Conservation (phyloP, 2,888 invertebrate species). For the Clistopyga incitator region DNA sequence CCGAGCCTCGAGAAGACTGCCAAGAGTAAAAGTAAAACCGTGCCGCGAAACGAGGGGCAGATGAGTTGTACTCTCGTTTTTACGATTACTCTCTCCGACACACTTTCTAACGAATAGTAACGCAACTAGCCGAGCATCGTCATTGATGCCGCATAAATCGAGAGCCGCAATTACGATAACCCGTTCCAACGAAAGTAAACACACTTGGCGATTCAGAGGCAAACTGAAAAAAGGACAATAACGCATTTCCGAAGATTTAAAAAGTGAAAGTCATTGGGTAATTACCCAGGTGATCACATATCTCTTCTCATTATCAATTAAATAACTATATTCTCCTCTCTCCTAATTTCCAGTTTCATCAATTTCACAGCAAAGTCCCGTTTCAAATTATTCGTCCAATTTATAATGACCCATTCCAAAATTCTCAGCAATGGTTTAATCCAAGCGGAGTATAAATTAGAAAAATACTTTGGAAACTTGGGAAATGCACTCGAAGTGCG, state of each 20-base stretch:
- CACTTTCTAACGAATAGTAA: conserved; percentile 40
- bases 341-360: neutral
- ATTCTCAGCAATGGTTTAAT: too few species aligned
- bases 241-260: neutral
- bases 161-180: conserved; percentile 33
- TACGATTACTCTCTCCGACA: conserved; percentile 37
- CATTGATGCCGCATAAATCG: neutral
- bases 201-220: conserved; percentile 5
- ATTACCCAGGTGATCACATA: neutral
- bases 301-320: neutral
- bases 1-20: neutral
- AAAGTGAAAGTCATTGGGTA: conserved; percentile 24
- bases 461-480: neutral
- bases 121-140: neutral
- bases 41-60: conserved; percentile 24
- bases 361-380: neutral
- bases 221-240: conserved; percentile 30
- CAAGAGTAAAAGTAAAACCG: conserved; percentile 38
- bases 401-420: too few species aligned
- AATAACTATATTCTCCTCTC: neutral
- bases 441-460: neutral
- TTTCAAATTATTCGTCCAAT: too few species aligned
- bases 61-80: conserved; percentile 54
- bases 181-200: conserved; percentile 22
- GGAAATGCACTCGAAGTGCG: neutral